A percentile compares a stretch with the other conserved stretches of the same genome.
Conservation (phyloP, 2,888 invertebrate species). For the Chloromyia formosa region DNA sequence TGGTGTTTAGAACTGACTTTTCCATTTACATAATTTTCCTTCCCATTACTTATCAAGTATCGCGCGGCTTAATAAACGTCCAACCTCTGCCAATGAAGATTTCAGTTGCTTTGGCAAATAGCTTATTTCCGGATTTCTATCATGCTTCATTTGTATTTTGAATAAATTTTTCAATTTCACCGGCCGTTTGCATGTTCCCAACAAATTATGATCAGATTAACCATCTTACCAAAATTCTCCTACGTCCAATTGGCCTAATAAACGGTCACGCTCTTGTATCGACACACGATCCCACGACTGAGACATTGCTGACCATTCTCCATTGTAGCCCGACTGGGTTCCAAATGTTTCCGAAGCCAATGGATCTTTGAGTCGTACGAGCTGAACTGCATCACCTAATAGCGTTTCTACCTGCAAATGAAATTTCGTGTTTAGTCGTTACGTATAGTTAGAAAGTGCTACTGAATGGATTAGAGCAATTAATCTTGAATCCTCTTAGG, state of each 20-base stretch:
- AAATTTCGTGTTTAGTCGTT: slow-evolving; percentile 1
- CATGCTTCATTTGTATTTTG: no score
- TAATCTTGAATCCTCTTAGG: neutral
- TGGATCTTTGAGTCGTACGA: slow-evolving; percentile 77
- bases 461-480: neutral
- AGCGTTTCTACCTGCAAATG: slow-evolving; percentile 72
- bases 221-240: slow-evolving; percentile 76
- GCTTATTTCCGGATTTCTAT: no score
- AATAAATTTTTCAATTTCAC: no score
- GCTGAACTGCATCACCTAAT: slow-evolving; percentile 74
- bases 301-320: slow-evolving; percentile 75
- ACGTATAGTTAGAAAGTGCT: neutral
- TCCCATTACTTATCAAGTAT: no score
- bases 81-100: no score
- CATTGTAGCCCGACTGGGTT: slow-evolving; percentile 72
- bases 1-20: no score
- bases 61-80: no score
- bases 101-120: no score
- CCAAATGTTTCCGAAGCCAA: slow-evolving; percentile 67
- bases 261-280: slow-evolving; percentile 75
- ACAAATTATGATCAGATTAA: neutral
- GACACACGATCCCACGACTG: slow-evolving; percentile 82
- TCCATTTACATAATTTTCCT: no score
- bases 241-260: slow-evolving; percentile 72
- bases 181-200: no score